Evolutionary conservation across 2,888 invertebrate genomes (phyloP), one percentile per base, ranked within the genome.

Genomic region (Brachyptera risi): DNA sequence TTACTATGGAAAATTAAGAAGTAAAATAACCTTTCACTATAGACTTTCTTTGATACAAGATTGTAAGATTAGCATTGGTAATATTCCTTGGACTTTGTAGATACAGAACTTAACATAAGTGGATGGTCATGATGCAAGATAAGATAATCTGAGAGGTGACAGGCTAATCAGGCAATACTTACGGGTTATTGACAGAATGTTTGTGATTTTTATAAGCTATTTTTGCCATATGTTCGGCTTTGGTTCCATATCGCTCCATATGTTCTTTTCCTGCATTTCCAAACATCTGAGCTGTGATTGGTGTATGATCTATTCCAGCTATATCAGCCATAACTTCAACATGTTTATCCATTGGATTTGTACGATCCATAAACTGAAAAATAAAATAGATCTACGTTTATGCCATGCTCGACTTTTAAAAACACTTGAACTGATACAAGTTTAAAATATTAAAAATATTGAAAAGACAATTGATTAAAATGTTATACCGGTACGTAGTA

Each of bases 171-270:
- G 31, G 5, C 13, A 47, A 47, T 61, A 78, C 84, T 80, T 77
- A 90, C 76, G 97, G 97, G 78, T 99, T 99, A 73, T 97, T 95
- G 0, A 86, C 84, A 3, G 97, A 98, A 76, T 99, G 97, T 68
- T 92, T 87, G 74, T 99, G 98, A 76, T 99, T 99, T 76, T 99
- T 99, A 73, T 89, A 89, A 0, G 98, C 99, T 71, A 99, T 96
- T 78, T 98, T 99, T 1, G 94, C 98, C 71, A 98, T 89, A 72
- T 98, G 98, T 65, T 92, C 86, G 15, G 90, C 86, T 65, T 86
- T 94, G 0, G 96, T 93, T 40, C 96, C 97, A 76, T 95, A 97
- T 75, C 90, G 92, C 71, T 91, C 84, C 93, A 96, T 97, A 72
- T 99, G 97, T 71, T 99, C 98, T 50, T 86, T 78, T 11, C 90